Base-by-base conservation (phyloP, 2,797 vertebrate genomes). In the Potorous gilbertii region DNA sequence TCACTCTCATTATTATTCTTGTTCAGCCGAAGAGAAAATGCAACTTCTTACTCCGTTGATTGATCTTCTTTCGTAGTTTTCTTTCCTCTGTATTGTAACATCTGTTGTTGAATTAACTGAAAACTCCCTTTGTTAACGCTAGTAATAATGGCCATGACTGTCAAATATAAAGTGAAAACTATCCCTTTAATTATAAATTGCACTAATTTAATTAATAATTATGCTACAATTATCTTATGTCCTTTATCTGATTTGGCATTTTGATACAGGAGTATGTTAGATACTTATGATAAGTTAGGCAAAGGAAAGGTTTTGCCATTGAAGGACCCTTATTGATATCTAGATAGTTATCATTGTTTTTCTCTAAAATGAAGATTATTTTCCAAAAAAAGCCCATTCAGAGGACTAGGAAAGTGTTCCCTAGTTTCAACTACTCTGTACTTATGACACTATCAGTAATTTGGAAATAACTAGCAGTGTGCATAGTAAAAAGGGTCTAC, bases 261-360 rank as follows among this genome's bases (percentile, higher is more conserved):
- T n/a, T 96, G 92, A 92, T 90, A 81, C 62, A 95, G 10, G 46
- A 92, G 13, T 11, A 56, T 95, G 57, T 94, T 97, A 91, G 90
- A 57, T n/a, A n/a, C n/a, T n/a, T n/a, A n/a, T n/a, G 46, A 24
- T 11, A 50, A 94, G 11, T 57, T 94, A 94, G 74, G 9, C 0
- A 54, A 56, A 96, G 46, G n/a, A 89, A 92, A 2, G 52, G 40
- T 90, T 96, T 91, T 92, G 62, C 5, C 18, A 31, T 3, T 0
- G 92, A 94, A 95, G 4, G 91, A 12, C 18, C 94, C 40, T 87
- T 93, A 89, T 92, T 92, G 9, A 96, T 95, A 94, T 91, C 2
- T 91, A 92, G 90, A 12, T 92, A 46, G 91, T 96, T 95, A 6
- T 10, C 94, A 96, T 94, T 96, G 40, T 74, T 97, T 97, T 93